Evolutionary conservation across 1,140 invertebrate species (phyloP).

Genomic region (Ruditapes philippinarum): DNA sequence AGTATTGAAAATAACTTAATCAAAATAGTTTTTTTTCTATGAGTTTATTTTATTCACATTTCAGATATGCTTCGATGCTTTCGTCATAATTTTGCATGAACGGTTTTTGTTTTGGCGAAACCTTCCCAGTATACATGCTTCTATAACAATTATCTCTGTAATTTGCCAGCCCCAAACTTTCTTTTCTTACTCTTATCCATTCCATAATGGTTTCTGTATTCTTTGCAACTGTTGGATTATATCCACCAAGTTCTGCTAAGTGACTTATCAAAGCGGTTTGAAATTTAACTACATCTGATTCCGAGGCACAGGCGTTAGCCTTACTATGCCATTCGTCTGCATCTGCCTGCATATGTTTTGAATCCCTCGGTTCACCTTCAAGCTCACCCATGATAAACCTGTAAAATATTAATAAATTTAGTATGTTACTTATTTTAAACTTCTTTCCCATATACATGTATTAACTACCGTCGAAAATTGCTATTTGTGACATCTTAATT

Average conservation of each 20-base stretch:
- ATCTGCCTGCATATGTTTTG: slow-evolving; percentile 14
- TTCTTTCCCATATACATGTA: not conserved
- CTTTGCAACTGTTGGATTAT: not conserved
- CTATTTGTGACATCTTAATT: too few relatives aligned
- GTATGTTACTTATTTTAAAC: not conserved
- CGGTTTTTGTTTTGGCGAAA: not conserved
- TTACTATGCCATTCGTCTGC: slow-evolving; percentile 1
- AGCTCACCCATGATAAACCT: slow-evolving; percentile 33
- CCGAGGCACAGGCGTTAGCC: not conserved
- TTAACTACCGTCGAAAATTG: not conserved
- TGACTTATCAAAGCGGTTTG: slow-evolving; percentile 29
- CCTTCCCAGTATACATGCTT: slow-evolving; percentile 23
- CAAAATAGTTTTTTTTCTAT: too few relatives aligned
- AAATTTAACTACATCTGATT: slow-evolving; percentile 18
- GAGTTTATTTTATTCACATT: not conserved
- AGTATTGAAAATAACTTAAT: too few relatives aligned
- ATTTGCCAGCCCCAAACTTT: not conserved
- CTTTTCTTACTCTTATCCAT: slow-evolving; percentile 16
- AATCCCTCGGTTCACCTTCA: not conserved
- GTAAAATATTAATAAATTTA: not conserved
- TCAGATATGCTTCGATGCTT: not conserved
- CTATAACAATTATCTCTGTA: slow-evolving; percentile 48
- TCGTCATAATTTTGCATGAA: not conserved
- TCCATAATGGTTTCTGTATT: slow-evolving; percentile 9
- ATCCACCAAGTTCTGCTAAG: not conserved